Base-by-base conservation (phyloP, 2,797 vertebrate genomes). In the Coluber constrictor region DNA sequence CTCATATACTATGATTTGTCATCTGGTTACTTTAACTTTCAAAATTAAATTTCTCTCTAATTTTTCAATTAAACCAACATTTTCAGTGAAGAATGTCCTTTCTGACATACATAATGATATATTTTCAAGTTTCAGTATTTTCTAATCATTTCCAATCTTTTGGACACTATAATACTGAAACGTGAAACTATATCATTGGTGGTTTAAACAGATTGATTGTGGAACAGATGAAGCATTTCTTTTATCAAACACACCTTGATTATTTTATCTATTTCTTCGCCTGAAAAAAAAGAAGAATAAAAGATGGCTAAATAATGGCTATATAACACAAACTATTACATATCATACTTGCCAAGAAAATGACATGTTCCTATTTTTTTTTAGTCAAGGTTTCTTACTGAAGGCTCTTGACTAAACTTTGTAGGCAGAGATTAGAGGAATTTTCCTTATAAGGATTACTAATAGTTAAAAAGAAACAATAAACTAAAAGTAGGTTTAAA, bases 51-150 rank as follows among this genome's bases (percentile, higher is more conserved):
- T 91, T 63, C 70, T 63, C 29, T 10, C 87, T 47, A n/a, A 55
- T 86, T 83, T 66, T 89, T 74, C 91, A 91, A 86, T 66, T 56
- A 37, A 93, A 63, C 89, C 8, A 86, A 79, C 9, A 10, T 79
- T 91, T 88, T 57, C 32, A 59, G 23, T 37, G 56, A 60, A 60
- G 23, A 79, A 29, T 59, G 5, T 43, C 43, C 37, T 88, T 93
- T 79, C 63, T 91, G 55, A 60, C 18, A 89, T 54, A 47, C n/a
- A 27, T 51, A 63, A 18, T 83, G n/a, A 57, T 88, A 88, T 79
- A 54, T 87, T 60, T 93, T 55, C n/a, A 60, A 16, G 7, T 88
- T 88, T 93, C 86, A 29, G 23, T 79, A 16, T 93, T 93, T 83
- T 47, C 23, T 90, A 88, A 23, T n/a, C 54, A 87, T 43, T 88